Evolutionary conservation across 2,797 vertebrate species (phyloP), one percentile per base, ranked within the genome.

Genomic region (Poecilia gillii): DNA sequence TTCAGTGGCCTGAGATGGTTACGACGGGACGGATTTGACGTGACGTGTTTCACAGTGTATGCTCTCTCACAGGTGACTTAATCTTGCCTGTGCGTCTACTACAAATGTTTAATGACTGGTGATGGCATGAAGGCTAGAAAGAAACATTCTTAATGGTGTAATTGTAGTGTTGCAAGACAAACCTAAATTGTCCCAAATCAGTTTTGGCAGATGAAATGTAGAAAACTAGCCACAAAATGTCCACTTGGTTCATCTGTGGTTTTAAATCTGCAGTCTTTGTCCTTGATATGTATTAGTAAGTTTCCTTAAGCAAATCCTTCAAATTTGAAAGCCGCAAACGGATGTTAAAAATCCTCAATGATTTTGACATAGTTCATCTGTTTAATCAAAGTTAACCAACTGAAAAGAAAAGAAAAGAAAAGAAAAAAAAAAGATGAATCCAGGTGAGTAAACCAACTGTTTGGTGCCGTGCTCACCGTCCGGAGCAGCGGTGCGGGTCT

Each of bases 401-500:
- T 43, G 23, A 9, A 23, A 41, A 31, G 18, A n/a, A 11, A 49
- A 23, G 7, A 9, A 12, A 3, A 36, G 4, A 66, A 39, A 39
- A 66, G 0, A 25, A 25, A 25, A 39, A 66, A 0, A 25, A 25
- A 25, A 53, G 23, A 25, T 53, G 4, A 70, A 46, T 46, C 25
- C 68, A 28, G 68, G 41, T 46, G 41, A 46, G 13, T 28, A 46
- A 70, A 51, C 49, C 18, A 20, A 13, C 46, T 46, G 41, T 25
- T 45, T 71, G 25, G n/a, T 28, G 25, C 25, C 14, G 3, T 71
- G n/a, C 87, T 96, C 95, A 99, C 98, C 97, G 3, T 99, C 98
- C 1, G 97, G 90, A 70, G 96, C 91, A 43, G 96, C 90, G 0
- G 96, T 94, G 46, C 98, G 97, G 25, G 96, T 96, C 90, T 98